Percentiles rank a stretch among this genome's conserved stretches.
phyloP scores from a whole-genome alignment of 1,140 invertebrate genomes.

The Muscidifurax raptorellus region DNA sequence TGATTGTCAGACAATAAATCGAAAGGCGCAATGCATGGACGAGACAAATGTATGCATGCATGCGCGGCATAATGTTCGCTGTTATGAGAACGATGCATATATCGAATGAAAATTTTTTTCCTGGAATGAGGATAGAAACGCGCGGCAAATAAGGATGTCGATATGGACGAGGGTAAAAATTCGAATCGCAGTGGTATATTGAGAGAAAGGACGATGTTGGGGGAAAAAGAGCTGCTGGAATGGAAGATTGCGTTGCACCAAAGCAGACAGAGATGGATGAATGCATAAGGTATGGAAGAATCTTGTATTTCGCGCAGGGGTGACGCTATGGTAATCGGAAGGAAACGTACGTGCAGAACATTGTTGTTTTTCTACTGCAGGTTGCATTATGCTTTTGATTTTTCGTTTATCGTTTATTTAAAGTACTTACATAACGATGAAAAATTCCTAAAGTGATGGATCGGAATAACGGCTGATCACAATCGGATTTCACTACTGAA shows the following conservation, averaged over 20 bases:
- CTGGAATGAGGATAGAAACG: neutral
- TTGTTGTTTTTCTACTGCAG: neutral
- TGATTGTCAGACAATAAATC: constrained; percentile 11
- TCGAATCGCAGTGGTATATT: neutral
- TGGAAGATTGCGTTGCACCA: neutral
- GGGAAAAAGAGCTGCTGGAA: neutral
- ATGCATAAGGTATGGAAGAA: neutral
- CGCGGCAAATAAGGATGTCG: neutral
- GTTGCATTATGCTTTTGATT: too few relatives aligned
- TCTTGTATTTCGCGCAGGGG: neutral
- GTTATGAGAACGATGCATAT: neutral
- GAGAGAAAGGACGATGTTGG: neutral
- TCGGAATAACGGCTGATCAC: too few relatives aligned
- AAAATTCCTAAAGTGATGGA: too few relatives aligned
- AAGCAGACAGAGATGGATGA: constrained; percentile 3
- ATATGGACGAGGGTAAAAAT: neutral
- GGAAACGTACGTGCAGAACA: neutral
- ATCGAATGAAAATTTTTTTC: neutral
- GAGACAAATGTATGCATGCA: neutral
- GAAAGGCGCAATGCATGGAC: neutral
- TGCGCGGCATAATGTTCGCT: neutral
- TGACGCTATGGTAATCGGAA: neutral
- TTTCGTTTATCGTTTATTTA: too few relatives aligned
- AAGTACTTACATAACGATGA: too few relatives aligned
- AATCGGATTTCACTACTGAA: too few relatives aligned